Conservation (phyloP, 2,113 vertebrate genomes). For the Zosterops lateralis region DNA sequence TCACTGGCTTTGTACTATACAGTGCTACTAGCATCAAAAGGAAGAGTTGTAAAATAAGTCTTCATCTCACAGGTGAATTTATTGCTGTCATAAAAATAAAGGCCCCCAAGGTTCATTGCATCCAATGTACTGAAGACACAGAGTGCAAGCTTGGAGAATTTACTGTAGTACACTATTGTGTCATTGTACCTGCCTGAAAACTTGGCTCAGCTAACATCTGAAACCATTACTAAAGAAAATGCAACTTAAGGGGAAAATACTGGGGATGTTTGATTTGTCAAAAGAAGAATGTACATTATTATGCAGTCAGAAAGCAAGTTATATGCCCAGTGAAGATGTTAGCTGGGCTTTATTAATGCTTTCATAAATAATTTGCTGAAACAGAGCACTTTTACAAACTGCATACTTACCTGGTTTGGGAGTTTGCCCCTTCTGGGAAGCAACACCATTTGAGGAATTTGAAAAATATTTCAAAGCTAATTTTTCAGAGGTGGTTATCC, state of each 20-base stretch:
- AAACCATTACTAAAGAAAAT: constrained; percentile 66
- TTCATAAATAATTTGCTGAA: constrained; percentile 57
- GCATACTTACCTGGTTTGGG: neutral
- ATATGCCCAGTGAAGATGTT: constrained; percentile 8
- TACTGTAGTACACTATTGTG: constrained; percentile 47
- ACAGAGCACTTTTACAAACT: neutral
- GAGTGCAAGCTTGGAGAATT: constrained; percentile 58
- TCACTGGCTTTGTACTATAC: constrained; percentile 10
- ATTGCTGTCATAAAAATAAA: constrained; percentile 71
- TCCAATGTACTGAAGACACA: constrained; percentile 54
- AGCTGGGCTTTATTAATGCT: constrained; percentile 23
- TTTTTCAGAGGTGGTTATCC: neutral
- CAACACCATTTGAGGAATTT: neutral
- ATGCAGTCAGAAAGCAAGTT: constrained; percentile 29
- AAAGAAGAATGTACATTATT: constrained; percentile 65
- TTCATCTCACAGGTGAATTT: constrained; percentile 68
- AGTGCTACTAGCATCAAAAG: constrained; percentile 38
- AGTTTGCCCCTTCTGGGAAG: neutral
- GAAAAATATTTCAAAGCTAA: neutral
- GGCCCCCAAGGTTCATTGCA: constrained; percentile 38
- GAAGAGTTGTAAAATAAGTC: constrained; percentile 58
- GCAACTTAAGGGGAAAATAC: constrained; percentile 54
- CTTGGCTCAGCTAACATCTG: constrained; percentile 34
- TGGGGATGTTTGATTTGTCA: neutral
- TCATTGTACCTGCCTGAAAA: constrained; percentile 62